Conservation (phyloP, 1,140 invertebrate genomes). For the Drosophila nannoptera region DNA sequence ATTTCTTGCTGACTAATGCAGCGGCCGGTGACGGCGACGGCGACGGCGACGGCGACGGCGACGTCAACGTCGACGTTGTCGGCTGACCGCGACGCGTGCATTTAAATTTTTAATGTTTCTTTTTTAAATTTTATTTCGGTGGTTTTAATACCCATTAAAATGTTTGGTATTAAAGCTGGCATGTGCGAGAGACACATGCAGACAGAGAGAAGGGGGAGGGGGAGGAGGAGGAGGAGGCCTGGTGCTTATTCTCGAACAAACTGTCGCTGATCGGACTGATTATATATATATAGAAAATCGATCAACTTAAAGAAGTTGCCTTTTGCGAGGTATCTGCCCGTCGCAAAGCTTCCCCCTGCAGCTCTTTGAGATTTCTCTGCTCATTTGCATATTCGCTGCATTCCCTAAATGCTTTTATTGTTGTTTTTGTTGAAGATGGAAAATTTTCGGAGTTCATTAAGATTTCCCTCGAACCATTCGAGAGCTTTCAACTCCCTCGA, state of each 20-base stretch:
- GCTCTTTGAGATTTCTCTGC: conserved; percentile 52
- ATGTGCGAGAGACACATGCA: neutral
- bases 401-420: conserved; percentile 12
- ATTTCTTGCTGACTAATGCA: conserved; percentile 57
- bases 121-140: neutral
- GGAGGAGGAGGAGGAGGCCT: too few relatives aligned
- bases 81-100: conserved; percentile 50
- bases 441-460: too few relatives aligned
- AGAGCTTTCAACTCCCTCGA: too few relatives aligned
- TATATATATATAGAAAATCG: too few relatives aligned
- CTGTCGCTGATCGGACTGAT: too few relatives aligned
- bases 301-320: neutral
- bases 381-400: conserved; percentile 62
- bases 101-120: conserved; percentile 40
- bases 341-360: conserved; percentile 17
- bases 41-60: conserved; percentile 18
- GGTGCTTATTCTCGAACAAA: too few relatives aligned
- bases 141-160: conserved; percentile 32
- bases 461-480: too few relatives aligned
- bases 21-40: conserved; percentile 14
- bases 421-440: conserved; percentile 12
- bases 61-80: too few relatives aligned
- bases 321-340: neutral
- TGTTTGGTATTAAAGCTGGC: neutral
- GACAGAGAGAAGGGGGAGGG: too few relatives aligned